Evolutionary conservation across 35 echinoderm and acorn worm species (phyloP).

Genomic region (Stichopus chloronotus): DNA sequence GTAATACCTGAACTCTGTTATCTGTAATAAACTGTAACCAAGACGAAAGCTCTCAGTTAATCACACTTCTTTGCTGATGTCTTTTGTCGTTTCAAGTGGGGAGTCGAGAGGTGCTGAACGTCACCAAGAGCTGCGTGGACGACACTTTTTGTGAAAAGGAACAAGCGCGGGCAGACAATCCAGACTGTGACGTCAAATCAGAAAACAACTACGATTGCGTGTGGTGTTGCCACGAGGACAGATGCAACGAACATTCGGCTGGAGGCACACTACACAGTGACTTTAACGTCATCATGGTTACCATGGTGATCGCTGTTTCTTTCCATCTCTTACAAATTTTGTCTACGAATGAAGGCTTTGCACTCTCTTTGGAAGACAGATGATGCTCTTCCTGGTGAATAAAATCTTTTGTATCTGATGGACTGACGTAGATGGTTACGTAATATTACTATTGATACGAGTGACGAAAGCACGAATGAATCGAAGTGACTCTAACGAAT

Average conservation of each 20-base stretch:
- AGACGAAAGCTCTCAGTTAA: too few relatives aligned
- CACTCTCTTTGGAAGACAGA: not conserved
- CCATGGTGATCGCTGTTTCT: constrained; percentile 3
- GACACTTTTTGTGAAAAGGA: constrained; percentile 44
- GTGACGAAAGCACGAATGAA: not conserved
- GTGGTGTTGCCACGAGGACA: constrained; percentile 38
- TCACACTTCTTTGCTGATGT: not conserved
- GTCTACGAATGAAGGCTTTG: not conserved
- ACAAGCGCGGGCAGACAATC: not conserved
- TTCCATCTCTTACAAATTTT: not conserved
- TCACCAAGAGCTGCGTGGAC: constrained; percentile 47
- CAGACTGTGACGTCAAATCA: not conserved
- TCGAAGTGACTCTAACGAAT: not conserved
- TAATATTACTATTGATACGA: not conserved
- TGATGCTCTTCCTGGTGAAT: not conserved
- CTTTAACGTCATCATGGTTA: not conserved
- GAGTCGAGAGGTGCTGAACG: not conserved
- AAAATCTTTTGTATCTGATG: not conserved
- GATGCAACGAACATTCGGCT: constrained; percentile 42
- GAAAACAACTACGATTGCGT: constrained; percentile 48
- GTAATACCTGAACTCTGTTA: too few relatives aligned
- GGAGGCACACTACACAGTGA: not conserved
- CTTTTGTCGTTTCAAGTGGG: constrained; percentile 8
- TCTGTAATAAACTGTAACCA: too few relatives aligned
- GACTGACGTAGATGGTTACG: not conserved